Base-by-base conservation (phyloP, 2,888 invertebrate species). In the Oxyteleia sp. region DNA sequence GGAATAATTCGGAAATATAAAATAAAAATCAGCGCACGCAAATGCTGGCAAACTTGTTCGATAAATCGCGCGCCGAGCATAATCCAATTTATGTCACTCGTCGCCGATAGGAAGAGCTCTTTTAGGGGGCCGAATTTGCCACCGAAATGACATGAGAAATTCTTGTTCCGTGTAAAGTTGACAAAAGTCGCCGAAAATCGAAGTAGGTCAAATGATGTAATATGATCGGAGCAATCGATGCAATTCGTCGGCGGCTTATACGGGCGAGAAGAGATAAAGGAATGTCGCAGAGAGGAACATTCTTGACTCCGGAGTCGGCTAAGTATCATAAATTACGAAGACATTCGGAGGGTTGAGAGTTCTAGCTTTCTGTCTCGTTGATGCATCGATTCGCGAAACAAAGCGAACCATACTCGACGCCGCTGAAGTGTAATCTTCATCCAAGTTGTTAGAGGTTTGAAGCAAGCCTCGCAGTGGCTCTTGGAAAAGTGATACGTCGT, bases 321-420 rank as follows among this genome's bases (percentile, higher is more conserved):
- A 75, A 83, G 83, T 74, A 71, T 83, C 79, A 83, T 79, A 79
- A 83, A 83, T 83, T 83, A 83, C 74, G 47, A 51, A 47, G 79
- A 79, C 74, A 79, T 74, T 83, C 23, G 35, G 35, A 29, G 59
- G 53, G 71, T 35, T 32, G 64, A 29, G 55, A 38, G 43, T 63
- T 74, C 64, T 29, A 32, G 64, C 53, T 83, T 83, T 78, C 82
- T 83, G 78, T 83, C 82, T 74, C 74, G 68, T 83, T 79, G 78
- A 83, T 83, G 83, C 79, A 83, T 83, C 79, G 83, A 83, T 83
- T 79, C 79, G 59, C 74, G 83, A 79, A 83, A 83, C 79, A 83
- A 79, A 83, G 74, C 68, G 79, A 63, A 63, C 78, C 74, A 69
- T 63, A 59, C 79, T 74, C 83, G 35, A 83, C 68, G 61, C 61